Base-by-base conservation (phyloP, 2,797 vertebrate genomes). In the Sphenopsis melanotis region DNA sequence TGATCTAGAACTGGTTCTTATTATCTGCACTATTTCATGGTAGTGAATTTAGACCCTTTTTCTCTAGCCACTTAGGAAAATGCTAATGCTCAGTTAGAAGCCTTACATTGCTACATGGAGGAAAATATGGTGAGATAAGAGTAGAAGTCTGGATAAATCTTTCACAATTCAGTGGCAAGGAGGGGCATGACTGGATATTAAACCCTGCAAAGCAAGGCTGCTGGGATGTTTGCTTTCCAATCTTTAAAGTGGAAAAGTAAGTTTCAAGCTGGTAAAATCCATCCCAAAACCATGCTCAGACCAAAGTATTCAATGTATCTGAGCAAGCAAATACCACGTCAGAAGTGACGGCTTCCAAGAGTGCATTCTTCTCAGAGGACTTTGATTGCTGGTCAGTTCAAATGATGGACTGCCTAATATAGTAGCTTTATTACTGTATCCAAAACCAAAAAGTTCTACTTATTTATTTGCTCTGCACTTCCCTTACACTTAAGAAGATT, bases 301-400 rank as follows among this genome's bases (percentile, higher is more conserved):
- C 27, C 29, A 68, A 65, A 0, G 0, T 24, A 36, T 44, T 17
- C 26, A 64, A 36, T 0, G 0, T 30, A 21, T 18, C 37, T 56
- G 49, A 83, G 5, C 1, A 8, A 21, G 66, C 29, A 76, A 82
- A 50, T 1, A 24, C 1, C 17, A 5, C 27, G 78, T 78, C 37
- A 81, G 41, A 80, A 77, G 6, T 36, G 11, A 32, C 11, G 49
- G 41, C 27, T 83, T 68, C 26, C 6, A 5, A 74, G n/a, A 71
- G 7, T 1, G 0, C 1, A 0, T 34, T 90, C 10, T 29, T 63
- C 52, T 79, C 41, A 55, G 13, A 15, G 8, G 11, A 2, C 15
- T 82, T 88, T 18, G 44, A 39, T 10, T 37, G 20, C 2, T 49
- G 32, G 37, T 41, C 21, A 46, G 36, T n/a, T 82, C 66, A 42